phyloP scores from a whole-genome alignment of 2,888 invertebrate species.

The Arrhopalites spinosus region DNA sequence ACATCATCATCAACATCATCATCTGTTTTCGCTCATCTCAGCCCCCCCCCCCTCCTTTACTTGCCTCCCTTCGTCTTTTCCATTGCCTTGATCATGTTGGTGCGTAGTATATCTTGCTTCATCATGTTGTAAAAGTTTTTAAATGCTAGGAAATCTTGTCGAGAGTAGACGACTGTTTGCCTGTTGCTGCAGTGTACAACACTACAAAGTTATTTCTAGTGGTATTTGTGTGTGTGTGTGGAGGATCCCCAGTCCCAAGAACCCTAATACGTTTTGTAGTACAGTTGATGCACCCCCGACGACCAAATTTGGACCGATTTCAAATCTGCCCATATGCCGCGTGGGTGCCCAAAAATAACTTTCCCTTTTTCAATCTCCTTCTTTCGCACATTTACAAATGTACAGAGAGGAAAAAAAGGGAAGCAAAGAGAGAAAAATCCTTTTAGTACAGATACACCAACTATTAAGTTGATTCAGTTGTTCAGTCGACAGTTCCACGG shows the following conservation, averaged over 20 bases:
- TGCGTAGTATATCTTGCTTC: background rate
- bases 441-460: background rate
- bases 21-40: too few relatives aligned
- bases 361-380: constrained; percentile 51
- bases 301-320: constrained; percentile 56
- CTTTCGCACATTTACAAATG: constrained; percentile 38
- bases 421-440: background rate
- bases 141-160: background rate
- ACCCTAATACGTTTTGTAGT: background rate
- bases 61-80: too few relatives aligned
- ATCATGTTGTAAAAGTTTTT: background rate
- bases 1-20: background rate
- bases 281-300: constrained; percentile 21
- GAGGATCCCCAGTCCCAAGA: constrained; percentile 24
- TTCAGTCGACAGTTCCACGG: constrained; percentile 15
- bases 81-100: background rate
- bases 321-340: constrained; percentile 53
- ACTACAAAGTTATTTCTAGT: background rate
- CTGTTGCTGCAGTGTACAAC: background rate
- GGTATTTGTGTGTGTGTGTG: constrained; percentile 16
- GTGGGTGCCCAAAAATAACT: constrained; percentile 57
- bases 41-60: too few relatives aligned
- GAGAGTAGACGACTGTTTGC: background rate
- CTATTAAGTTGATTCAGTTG: constrained; percentile 14
- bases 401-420: constrained; percentile 11